These are phyloP conservation scores for Gallinago media DNA, from an alignment of 2,113 vertebrate species.

Conservation along the genomic window DNA sequence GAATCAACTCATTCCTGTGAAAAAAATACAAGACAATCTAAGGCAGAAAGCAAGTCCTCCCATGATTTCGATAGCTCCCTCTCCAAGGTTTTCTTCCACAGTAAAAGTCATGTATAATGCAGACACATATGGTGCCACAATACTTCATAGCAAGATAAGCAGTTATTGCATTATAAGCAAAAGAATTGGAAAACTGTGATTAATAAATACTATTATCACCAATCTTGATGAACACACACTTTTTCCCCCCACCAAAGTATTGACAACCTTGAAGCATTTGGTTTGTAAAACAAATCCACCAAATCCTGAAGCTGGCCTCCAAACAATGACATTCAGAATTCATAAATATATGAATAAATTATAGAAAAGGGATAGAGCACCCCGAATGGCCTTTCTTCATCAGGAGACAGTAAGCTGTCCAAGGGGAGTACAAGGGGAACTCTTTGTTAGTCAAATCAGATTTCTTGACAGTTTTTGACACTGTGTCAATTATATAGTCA, in stretches of 20 bases:
- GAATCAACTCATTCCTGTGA: not conserved
- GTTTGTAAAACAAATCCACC: not conserved
- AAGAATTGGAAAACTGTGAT: not conserved
- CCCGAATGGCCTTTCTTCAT: not conserved
- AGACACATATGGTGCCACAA: not conserved
- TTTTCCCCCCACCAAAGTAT: not conserved
- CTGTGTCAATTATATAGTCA: not conserved
- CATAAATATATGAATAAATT: not conserved
- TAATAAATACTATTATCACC: not conserved
- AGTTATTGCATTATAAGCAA: not conserved
- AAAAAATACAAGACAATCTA: not conserved
- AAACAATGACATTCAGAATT: not conserved
- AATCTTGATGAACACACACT: fast-evolving
- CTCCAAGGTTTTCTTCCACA: not conserved
- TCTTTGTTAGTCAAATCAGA: not conserved
- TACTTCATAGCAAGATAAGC: not conserved
- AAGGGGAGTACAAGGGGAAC: not conserved
- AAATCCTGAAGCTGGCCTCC: not conserved
- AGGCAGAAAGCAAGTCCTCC: not conserved
- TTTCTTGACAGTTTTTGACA: not conserved
- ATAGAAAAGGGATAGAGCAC: not conserved
- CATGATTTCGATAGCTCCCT: not conserved
- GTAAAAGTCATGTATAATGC: not conserved
- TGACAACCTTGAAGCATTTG: fast-evolving
- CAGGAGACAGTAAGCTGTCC: not conserved